A percentile compares a stretch with the other conserved stretches of the same genome.
Evolutionary conservation across 2,113 vertebrate genomes (phyloP).

Genomic region (Oenanthe melanoleuca): DNA sequence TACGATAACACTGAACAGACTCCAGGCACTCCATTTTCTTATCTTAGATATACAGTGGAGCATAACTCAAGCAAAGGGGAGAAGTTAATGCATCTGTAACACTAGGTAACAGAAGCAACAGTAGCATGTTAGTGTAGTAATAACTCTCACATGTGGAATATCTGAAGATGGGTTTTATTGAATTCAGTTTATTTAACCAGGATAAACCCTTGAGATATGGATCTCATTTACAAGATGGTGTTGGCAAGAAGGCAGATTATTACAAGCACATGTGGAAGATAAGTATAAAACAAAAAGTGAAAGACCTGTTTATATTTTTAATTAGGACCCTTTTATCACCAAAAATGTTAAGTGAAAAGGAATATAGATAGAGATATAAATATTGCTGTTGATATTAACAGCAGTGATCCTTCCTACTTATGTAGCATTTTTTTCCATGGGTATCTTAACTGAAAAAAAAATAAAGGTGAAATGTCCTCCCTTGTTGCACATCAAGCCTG

Average conservation of each 20-base stretch:
- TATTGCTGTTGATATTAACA: background rate
- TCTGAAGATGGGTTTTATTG: constrained; percentile 81
- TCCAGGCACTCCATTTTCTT: constrained; percentile 79
- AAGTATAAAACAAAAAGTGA: constrained; percentile 70
- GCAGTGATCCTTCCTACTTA: background rate
- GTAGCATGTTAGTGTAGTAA: constrained; percentile 79
- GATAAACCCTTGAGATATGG: constrained; percentile 78
- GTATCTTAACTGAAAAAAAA: background rate
- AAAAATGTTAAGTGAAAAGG: constrained; percentile 41
- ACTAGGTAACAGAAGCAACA: constrained; percentile 79
- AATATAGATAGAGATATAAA: background rate
- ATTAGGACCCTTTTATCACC: constrained; percentile 44
- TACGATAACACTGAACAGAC: constrained; percentile 79
- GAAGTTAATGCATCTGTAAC: constrained; percentile 73
- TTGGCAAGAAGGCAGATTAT: constrained; percentile 76
- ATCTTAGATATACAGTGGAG: constrained; percentile 80
- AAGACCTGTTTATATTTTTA: constrained; percentile 62
- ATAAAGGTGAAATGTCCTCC: background rate
- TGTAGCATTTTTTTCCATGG: background rate
- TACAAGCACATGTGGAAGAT: constrained; percentile 78
- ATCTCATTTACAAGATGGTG: constrained; percentile 84
- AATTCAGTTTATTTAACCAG: constrained; percentile 83
- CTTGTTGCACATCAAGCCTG: background rate
- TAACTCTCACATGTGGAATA: constrained; percentile 79
- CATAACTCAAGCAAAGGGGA: constrained; percentile 77